Evolutionary conservation across 2,797 vertebrate genomes (phyloP).

Genomic region (Holocentrus rufus): DNA sequence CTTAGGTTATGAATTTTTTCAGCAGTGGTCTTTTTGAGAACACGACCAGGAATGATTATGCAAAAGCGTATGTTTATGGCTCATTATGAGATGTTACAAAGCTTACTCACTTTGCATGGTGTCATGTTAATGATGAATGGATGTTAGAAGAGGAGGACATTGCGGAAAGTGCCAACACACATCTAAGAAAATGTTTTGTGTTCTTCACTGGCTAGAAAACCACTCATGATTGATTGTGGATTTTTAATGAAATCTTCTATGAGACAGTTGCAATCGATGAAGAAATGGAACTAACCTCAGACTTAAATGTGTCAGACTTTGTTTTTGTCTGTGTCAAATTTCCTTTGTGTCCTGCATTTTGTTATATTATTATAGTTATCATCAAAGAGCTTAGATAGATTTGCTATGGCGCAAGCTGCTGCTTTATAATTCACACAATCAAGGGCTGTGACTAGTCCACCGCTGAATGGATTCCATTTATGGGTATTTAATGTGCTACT

Average conservation of each 20-base stretch:
- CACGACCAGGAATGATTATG: constrained; percentile 20
- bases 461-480: constrained; percentile 34
- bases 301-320: constrained; percentile 34
- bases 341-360: constrained; percentile 32
- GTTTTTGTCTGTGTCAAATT: constrained; percentile 55
- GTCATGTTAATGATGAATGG: constrained; percentile 33
- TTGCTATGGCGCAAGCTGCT: constrained; percentile 36
- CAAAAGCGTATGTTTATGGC: constrained; percentile 16
- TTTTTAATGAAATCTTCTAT: constrained; percentile 23
- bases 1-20: not conserved
- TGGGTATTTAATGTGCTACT: constrained; percentile 36
- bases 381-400: constrained; percentile 36
- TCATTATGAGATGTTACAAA: constrained; percentile 14
- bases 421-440: constrained; percentile 51
- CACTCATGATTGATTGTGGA: constrained; percentile 19
- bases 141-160: constrained; percentile 32
- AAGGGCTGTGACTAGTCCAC: constrained; percentile 47
- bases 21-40: constrained; percentile 20
- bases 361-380: constrained; percentile 5
- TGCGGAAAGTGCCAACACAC: constrained; percentile 68
- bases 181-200: constrained; percentile 44
- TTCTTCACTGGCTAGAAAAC: constrained; percentile 31
- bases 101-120: constrained; percentile 49
- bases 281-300: constrained; percentile 30
- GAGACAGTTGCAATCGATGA: constrained; percentile 34